Conservation (phyloP, 2,113 vertebrate genomes). For the Lophotis ruficrista region DNA sequence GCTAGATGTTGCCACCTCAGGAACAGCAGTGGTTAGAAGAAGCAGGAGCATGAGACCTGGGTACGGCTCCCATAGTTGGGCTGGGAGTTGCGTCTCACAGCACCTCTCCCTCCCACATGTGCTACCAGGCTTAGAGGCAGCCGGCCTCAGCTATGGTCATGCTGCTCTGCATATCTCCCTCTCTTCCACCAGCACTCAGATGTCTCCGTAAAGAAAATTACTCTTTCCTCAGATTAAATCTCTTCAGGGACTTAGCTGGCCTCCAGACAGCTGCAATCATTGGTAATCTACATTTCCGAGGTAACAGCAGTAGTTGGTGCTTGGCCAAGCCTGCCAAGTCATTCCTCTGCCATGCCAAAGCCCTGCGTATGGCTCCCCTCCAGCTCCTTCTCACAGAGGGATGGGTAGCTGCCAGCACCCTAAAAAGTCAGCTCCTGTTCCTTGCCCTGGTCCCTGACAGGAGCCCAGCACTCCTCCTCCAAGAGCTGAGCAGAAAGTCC, state of each 20-base stretch:
- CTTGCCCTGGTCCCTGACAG: not conserved
- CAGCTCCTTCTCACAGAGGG: fast-evolving
- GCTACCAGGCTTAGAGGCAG: not conserved
- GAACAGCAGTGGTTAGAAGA: not conserved
- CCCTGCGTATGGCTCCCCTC: not conserved
- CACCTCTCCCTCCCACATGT: fast-evolving
- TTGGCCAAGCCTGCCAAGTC: not conserved
- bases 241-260: not conserved
- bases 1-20: not conserved
- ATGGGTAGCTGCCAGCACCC: not conserved
- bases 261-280: not conserved
- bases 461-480: not conserved
- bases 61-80: not conserved
- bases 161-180: not conserved
- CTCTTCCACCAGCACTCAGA: not conserved
- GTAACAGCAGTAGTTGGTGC: not conserved
- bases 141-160: not conserved
- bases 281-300: not conserved
- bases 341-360: not conserved
- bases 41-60: not conserved
- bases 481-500: not conserved
- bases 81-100: not conserved
- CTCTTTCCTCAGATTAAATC: not conserved
- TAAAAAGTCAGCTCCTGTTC: not conserved
- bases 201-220: not conserved